Percentiles rank a stretch among this genome's conserved stretches.
Conservation (phyloP, 2,113 vertebrate genomes). For the Myrmecophaga tridactyla region DNA sequence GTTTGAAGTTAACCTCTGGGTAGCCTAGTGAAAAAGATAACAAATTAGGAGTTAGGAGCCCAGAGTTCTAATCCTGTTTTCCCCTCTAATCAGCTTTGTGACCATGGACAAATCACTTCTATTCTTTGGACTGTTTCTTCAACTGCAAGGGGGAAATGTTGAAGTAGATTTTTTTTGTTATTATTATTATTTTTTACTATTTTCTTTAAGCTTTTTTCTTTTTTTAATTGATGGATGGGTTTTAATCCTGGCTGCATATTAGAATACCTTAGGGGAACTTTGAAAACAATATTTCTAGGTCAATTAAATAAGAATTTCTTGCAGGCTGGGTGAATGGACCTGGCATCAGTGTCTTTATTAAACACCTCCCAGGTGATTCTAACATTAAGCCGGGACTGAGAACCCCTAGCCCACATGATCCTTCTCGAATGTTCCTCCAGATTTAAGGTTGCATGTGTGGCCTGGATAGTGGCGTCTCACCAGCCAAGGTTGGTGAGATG, state of each 20-base stretch:
- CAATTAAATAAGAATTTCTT: not conserved
- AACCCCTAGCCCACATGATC: not conserved
- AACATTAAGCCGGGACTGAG: not conserved
- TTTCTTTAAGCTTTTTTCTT: too few relatives aligned
- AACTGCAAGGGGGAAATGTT: not conserved
- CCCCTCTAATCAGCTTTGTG: constrained; percentile 2
- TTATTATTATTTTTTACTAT: too few relatives aligned
- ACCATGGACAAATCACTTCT: not conserved
- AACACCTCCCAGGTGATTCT: not conserved
- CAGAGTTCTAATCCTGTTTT: not conserved
- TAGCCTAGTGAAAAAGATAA: not conserved
- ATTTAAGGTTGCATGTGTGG: not conserved
- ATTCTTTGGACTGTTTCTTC: not conserved
- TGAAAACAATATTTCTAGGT: not conserved
- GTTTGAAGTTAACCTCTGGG: constrained; percentile 4
- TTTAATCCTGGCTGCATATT: not conserved
- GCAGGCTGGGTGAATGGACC: not conserved
- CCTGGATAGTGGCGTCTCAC: not conserved
- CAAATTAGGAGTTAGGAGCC: not conserved
- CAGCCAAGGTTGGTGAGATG: not conserved
- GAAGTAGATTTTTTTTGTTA: too few relatives aligned
- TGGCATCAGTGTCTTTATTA: not conserved
- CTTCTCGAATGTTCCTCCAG: not conserved
- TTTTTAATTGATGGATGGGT: too few relatives aligned
- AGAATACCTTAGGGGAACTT: not conserved